phyloP scores from a whole-genome alignment of 1,140 invertebrate genomes.

The Pachypeltis micranthus region DNA sequence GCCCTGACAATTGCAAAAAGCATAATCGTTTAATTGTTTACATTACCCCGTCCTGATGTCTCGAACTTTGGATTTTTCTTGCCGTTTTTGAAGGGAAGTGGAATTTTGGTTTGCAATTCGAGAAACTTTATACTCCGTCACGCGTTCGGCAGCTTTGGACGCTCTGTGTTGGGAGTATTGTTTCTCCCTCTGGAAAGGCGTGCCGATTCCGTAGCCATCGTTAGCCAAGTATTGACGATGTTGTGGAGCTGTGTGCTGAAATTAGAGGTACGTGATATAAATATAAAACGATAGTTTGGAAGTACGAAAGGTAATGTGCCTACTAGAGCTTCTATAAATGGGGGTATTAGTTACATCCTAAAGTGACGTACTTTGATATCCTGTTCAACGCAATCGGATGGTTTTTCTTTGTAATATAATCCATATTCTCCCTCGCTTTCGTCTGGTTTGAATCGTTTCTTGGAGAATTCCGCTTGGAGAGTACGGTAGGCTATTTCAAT shows the following conservation, averaged over 20 bases:
- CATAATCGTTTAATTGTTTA: constrained; percentile 4
- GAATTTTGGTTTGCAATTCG: constrained; percentile 41
- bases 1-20: no score
- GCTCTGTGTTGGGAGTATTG: constrained; percentile 58
- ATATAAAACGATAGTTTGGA: background rate
- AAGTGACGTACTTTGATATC: constrained; percentile 44
- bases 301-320: no score
- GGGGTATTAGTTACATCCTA: no score
- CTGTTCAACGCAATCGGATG: constrained; percentile 38
- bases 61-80: constrained; percentile 40
- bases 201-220: constrained; percentile 64
- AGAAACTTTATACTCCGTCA: constrained; percentile 58
- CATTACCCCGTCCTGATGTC: constrained; percentile 60
- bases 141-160: constrained; percentile 56
- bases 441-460: constrained; percentile 29
- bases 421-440: constrained; percentile 35
- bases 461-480: constrained; percentile 36
- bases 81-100: constrained; percentile 40
- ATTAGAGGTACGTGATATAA: constrained; percentile 21
- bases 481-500: constrained; percentile 44
- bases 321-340: no score
- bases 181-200: constrained; percentile 59
- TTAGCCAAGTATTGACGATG: constrained; percentile 74
- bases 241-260: constrained; percentile 71
- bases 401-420: constrained; percentile 36